phyloP scores from a whole-genome alignment of 2,888 invertebrate species.

The Quadroppia sp. region DNA sequence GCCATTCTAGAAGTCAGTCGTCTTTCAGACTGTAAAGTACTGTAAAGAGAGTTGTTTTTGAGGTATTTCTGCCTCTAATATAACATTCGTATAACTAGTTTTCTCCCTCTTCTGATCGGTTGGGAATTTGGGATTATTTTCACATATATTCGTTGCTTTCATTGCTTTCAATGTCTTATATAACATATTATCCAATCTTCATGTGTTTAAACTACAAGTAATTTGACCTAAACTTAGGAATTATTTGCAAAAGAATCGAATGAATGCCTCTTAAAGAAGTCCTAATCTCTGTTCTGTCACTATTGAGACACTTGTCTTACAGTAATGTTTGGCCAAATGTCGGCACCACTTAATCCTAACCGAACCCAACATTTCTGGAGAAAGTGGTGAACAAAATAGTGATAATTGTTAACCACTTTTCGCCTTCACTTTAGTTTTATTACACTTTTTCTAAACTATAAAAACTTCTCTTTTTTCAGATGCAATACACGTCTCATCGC shows the following conservation, averaged over 20 bases:
- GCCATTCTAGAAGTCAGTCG: constrained; percentile 6
- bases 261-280: too few species aligned
- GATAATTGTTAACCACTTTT: background rate
- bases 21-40: background rate
- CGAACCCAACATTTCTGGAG: background rate
- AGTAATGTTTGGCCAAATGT: too few species aligned
- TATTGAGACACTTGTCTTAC: too few species aligned
- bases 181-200: constrained; percentile 1
- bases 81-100: constrained; percentile 22
- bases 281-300: constrained; percentile 3
- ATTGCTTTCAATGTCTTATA: constrained; percentile 18
- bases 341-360: too few species aligned
- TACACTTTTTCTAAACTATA: constrained; percentile 1
- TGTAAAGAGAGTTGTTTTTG: background rate
- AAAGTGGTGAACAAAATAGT: background rate
- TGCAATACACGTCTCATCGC: background rate
- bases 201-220: background rate
- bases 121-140: constrained; percentile 27
- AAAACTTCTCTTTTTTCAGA: constrained; percentile 5
- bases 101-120: constrained; percentile 18
- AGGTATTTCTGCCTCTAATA: constrained; percentile 9
- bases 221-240: constrained; percentile 26
- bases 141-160: background rate
- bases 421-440: constrained; percentile 7
- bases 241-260: background rate